Conservation (phyloP, 2,888 invertebrate species). For the Didymodactylos carnosus region DNA sequence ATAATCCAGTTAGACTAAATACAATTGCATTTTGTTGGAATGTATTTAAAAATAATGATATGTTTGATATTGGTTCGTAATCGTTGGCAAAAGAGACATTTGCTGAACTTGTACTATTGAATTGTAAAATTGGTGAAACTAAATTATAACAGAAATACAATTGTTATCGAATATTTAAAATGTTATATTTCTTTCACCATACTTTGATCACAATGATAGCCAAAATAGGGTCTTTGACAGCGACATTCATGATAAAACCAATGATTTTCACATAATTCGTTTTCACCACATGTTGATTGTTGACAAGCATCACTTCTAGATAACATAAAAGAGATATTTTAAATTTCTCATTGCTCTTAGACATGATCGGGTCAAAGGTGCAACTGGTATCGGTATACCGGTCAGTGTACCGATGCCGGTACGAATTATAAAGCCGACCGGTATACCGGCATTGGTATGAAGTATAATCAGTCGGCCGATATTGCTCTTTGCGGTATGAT, state of each 20-base stretch:
- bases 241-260: neutral
- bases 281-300: neutral
- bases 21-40: neutral
- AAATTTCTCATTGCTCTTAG: too few species aligned
- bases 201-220: neutral
- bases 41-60: neutral
- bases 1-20: neutral
- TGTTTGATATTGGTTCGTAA: neutral
- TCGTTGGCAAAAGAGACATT: neutral
- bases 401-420: too few species aligned
- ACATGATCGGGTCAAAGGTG: neutral
- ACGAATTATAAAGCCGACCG: too few species aligned
- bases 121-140: neutral
- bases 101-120: neutral
- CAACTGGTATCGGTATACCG: neutral
- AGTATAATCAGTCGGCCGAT: too few species aligned
- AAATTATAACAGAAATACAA: neutral
- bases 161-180: neutral
- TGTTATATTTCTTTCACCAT: neutral
- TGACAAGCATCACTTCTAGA: neutral
- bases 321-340: too few species aligned
- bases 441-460: too few species aligned
- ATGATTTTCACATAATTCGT: neutral
- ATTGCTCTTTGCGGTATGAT: too few species aligned
- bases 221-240: neutral